Base-by-base conservation (phyloP, 2,888 invertebrate species). In the Dicroscelio sp. region DNA sequence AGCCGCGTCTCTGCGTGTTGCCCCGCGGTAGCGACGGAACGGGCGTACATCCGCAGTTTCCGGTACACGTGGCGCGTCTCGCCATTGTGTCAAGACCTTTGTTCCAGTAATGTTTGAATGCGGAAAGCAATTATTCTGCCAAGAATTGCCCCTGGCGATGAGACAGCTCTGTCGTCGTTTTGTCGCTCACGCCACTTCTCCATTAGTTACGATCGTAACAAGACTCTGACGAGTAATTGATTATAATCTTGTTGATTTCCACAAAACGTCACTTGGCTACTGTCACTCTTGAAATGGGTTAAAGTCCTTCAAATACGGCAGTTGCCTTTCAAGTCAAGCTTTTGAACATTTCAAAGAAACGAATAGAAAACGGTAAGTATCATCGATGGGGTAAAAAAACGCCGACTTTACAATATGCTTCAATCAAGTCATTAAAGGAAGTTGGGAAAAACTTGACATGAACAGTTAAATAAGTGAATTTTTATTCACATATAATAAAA, bases 41-140 rank as follows among this genome's bases (percentile, higher is more conserved):
- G 85, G 75, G 89, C 85, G 80, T 52, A 85, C 80, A 89, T 80
- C 75, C 80, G 85, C 75, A 89, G 89, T 86, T 86, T 89, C 85
- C 89, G 89, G 89, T 84, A 87, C 90, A 84, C 76, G 86, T 78
- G 63, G 78, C 79, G 76, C 76, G 87, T 82, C 80, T 84, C 90
- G 79, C 55, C 84, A 90, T 90, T 87, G 87, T 87, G 87, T 85
- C 84, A 89, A 85, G 85, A 89, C 85, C 89, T 82, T 86, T 89
- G 80, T 89, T 86, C 84, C 90, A 85, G 90, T 85, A 87, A 90
- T 80, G 84, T 84, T 87, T 76, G 88, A 87, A 88, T 58, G 88
- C 76, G 90, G 71, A 83, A 90, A 87, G 87, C 90, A 87, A 90
- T 90, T 90, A 90, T 87, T 90, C 80, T 80, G 75, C 80, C 83